Base-by-base conservation (phyloP, 2,888 invertebrate species). In the Cordilura impudica region DNA sequence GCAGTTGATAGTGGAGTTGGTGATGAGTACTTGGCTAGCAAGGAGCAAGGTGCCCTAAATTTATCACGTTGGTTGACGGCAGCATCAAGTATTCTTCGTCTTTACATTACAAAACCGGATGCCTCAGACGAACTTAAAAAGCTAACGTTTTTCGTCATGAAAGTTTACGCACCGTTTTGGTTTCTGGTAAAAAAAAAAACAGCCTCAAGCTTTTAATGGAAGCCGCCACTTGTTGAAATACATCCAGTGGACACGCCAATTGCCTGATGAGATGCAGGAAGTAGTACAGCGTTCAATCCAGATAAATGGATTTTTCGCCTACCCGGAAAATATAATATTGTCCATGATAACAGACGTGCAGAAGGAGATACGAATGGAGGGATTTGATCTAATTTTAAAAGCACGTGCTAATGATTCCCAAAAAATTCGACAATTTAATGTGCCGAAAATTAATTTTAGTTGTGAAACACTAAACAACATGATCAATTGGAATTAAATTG, bases 1-100 rank as follows among this genome's bases (percentile, higher is more conserved):
- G 60, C 60, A 60, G 60, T 60, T 35, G 60, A 60, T 19, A 43
- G 45, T 19, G 43, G 58, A 58, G 58, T 58, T 2, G 2, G 60
- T n/a, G 23, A 23, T 43, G 45, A 60, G 14, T 23, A 39, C 23
- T 21, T 60, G 14, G 43, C 45, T 23, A 21, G 45, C n/a, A 39
- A 12, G 23, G 45, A 61, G 21, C 61, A 43, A 43, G 60, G 60
- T 14, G 35, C 21, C 7, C 8, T 31, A 39, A 58, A 39, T 7
- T 31, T 56, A 2, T 26, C 31, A 5, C 26, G 60, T 5, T 60
- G 43, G 60, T 35, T 43, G 43, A 43, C 60, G 19, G 45, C 61
- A 23, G 61, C 61, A n/a, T n/a, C 14, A 8, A 61, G 61, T 14
- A 26, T 61, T 23, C 14, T 61, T 26, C 45, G 45, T 5, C 23